Percentiles rank a stretch among this genome's conserved stretches.
Evolutionary conservation across 1,140 invertebrate genomes (phyloP).

Genomic region (Aphelinus atriplicis): DNA sequence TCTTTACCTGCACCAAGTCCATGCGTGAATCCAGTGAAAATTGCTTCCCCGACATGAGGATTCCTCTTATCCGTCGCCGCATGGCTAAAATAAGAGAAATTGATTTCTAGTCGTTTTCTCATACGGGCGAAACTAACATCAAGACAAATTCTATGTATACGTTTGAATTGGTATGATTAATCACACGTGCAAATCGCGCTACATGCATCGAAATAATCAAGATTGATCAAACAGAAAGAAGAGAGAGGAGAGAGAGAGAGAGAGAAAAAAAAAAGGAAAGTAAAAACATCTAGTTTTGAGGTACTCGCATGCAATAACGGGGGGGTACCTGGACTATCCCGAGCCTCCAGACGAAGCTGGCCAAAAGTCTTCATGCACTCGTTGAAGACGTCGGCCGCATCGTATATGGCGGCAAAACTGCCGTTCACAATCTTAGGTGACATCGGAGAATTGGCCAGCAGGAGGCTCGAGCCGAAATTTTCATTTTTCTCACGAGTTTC

Average conservation of each 20-base stretch:
- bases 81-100: constrained; percentile 69
- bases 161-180: too few species aligned
- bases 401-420: constrained; percentile 94
- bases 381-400: constrained; percentile 84
- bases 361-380: constrained; percentile 81
- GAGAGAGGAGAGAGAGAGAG: not conserved
- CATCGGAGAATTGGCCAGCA: constrained; percentile 94
- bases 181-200: too few species aligned
- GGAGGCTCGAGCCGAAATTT: constrained; percentile 90
- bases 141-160: too few species aligned
- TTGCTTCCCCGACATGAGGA: constrained; percentile 88
- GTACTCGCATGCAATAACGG: constrained; percentile 37
- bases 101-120: too few species aligned
- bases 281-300: not conserved
- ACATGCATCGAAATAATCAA: too few species aligned
- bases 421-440: constrained; percentile 97
- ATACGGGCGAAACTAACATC: too few species aligned
- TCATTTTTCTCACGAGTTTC: constrained; percentile 84
- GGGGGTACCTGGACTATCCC: constrained; percentile 80
- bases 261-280: not conserved
- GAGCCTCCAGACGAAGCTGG: constrained; percentile 73
- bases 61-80: constrained; percentile 83
- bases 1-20: constrained; percentile 81
- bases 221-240: too few species aligned
- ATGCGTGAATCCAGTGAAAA: constrained; percentile 91